These are phyloP conservation scores for Cylloceria caligata DNA, from an alignment of 2,888 invertebrate genomes.

Conservation along the genomic window DNA sequence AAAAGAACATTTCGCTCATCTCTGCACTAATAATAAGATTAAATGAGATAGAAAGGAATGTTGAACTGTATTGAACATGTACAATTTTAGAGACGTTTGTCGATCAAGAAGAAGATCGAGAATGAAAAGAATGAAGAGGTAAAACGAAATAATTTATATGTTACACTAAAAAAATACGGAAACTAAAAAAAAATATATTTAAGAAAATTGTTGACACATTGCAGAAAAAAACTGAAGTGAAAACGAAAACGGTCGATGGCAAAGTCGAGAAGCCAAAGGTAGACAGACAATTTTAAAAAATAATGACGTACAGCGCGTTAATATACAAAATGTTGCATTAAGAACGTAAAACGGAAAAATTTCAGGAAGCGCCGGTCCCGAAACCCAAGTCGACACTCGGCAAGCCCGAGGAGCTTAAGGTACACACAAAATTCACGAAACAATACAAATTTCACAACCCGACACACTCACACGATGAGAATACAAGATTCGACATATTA, in stretches of 20 bases:
- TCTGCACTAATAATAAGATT: not conserved
- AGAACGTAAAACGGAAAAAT: conserved; percentile 42
- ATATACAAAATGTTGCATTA: not conserved
- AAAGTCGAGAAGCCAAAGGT: conserved; percentile 75
- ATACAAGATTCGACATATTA: conserved; percentile 3
- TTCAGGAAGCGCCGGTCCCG: conserved; percentile 68
- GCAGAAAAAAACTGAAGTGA: conserved; percentile 69
- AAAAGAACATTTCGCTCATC: not conserved
- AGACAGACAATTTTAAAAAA: conserved; percentile 61
- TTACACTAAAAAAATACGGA: conserved; percentile 7
- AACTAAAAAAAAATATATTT: conserved; percentile 6
- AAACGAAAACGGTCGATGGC: conserved; percentile 58
- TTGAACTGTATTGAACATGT: not conserved
- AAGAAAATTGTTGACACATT: conserved; percentile 44
- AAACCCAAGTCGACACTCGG: conserved; percentile 68
- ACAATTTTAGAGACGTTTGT: conserved; percentile 69
- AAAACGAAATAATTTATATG: conserved; percentile 25
- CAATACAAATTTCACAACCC: not conserved
- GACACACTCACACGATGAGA: not conserved
- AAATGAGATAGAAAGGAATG: not conserved
- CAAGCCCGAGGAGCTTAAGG: conserved; percentile 66
- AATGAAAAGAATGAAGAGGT: conserved; percentile 59
- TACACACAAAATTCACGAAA: conserved; percentile 53
- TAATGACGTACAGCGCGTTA: not conserved
- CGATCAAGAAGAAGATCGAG: conserved; percentile 67